These are phyloP conservation scores for Perithous albicinctus DNA, from an alignment of 2,888 invertebrate species.

Conservation along the genomic window DNA sequence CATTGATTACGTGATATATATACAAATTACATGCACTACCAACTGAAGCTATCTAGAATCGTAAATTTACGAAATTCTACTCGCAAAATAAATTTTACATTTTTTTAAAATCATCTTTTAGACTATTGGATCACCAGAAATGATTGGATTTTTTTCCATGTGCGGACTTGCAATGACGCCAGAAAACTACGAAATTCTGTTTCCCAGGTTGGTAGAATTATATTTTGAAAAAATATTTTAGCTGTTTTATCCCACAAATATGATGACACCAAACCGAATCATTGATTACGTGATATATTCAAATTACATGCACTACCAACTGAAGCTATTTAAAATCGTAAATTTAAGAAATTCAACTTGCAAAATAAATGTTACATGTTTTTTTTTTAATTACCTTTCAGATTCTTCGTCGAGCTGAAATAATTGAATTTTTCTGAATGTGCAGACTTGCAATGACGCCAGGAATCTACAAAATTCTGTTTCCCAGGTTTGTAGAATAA, in stretches of 20 bases:
- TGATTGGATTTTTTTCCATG: not conserved
- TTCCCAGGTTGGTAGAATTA: not conserved
- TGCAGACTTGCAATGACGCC: not conserved
- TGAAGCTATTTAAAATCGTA: not conserved
- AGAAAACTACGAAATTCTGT: not conserved
- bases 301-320: constrained; percentile 62
- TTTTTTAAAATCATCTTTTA: too few species aligned
- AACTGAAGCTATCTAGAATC: constrained; percentile 46
- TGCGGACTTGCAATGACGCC: not conserved
- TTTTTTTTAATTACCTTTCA: too few species aligned
- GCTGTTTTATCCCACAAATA: not conserved
- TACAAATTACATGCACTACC: constrained; percentile 65
- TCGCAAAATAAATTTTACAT: too few species aligned
- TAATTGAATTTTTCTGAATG: not conserved
- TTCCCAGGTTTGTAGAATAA: not conserved
- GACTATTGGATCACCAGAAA: not conserved
- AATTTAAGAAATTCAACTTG: too few species aligned
- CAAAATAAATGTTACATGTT: too few species aligned
- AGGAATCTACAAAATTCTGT: not conserved
- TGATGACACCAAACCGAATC: constrained; percentile 64
- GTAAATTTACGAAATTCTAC: too few species aligned
- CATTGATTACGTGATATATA: constrained; percentile 64
- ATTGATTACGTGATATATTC: constrained; percentile 62
- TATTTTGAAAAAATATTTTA: not conserved
- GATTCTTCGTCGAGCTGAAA: not conserved